phyloP scores from a whole-genome alignment of 1,140 invertebrate species.

The Drosophila albomicans region DNA sequence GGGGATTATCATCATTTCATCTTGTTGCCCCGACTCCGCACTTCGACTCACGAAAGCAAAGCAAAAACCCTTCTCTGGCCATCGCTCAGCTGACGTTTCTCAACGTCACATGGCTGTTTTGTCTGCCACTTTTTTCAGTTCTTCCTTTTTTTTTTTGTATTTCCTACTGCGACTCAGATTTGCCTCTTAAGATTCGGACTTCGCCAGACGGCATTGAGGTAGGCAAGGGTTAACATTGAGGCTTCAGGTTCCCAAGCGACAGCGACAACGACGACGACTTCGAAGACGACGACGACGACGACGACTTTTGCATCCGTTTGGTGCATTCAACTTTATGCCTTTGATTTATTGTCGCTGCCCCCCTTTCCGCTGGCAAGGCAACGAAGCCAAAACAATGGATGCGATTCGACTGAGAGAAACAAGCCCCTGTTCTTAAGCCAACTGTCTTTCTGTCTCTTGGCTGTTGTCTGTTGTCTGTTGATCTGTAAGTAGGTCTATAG shows the following conservation, averaged over 20 bases:
- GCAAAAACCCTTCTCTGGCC: constrained; percentile 50
- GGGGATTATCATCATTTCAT: constrained; percentile 66
- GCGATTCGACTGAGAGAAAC: constrained; percentile 17
- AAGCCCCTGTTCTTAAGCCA: constrained; percentile 48
- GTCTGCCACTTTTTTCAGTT: constrained; percentile 6
- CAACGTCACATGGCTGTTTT: constrained; percentile 54
- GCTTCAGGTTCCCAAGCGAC: constrained; percentile 62
- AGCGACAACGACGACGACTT: constrained; percentile 6
- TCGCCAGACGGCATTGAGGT: constrained; percentile 71
- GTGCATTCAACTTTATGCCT: constrained; percentile 81
- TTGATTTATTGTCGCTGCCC: constrained; percentile 76
- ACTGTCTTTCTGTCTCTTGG: constrained; percentile 40
- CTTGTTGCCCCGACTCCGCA: constrained; percentile 16
- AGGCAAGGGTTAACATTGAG: constrained; percentile 70
- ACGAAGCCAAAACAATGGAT: constrained; percentile 78
- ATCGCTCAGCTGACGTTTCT: constrained; percentile 75
- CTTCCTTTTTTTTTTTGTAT: constrained; percentile 25
- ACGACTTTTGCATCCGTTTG: constrained; percentile 79
- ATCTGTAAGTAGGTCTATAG: constrained; percentile 78
- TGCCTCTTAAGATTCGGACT: constrained; percentile 63
- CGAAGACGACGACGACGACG: constrained; percentile 12
- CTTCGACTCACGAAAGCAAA: neutral
- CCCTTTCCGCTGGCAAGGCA: constrained; percentile 39
- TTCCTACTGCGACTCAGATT: constrained; percentile 60
- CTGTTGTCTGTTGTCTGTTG: constrained; percentile 40